These are phyloP conservation scores for Peromyscus attwateri DNA, from an alignment of 2,797 vertebrate genomes.

Conservation along the genomic window DNA sequence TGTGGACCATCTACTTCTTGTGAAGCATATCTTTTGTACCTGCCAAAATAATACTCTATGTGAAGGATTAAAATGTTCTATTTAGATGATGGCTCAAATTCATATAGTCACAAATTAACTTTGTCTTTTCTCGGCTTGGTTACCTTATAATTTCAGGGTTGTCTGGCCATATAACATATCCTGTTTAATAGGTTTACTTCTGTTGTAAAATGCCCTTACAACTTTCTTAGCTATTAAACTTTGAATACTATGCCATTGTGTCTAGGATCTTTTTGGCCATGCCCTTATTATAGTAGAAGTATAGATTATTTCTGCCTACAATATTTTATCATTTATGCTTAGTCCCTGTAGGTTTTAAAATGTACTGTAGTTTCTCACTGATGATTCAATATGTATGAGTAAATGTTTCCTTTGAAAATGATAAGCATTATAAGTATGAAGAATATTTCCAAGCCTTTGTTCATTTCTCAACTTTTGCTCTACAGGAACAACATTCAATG, in stretches of 20 bases:
- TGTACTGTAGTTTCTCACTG: not conserved
- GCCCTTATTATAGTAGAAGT: no score
- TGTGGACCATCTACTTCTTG: not conserved
- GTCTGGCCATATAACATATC: not conserved
- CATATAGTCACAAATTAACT: no score
- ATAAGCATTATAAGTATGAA: not conserved
- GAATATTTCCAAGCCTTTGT: not conserved
- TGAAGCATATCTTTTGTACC: no score
- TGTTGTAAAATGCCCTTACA: no score
- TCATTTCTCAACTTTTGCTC: not conserved
- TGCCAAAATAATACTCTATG: not conserved
- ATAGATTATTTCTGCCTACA: not conserved
- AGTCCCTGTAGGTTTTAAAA: not conserved
- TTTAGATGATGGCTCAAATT: not conserved
- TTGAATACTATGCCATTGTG: no score
- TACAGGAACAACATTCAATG: no score
- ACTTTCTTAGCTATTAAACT: no score
- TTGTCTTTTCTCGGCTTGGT: not conserved
- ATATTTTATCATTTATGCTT: not conserved
- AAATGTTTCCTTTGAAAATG: not conserved
- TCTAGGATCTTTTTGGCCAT: no score
- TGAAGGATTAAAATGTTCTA: not conserved
- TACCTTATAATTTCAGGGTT: not conserved
- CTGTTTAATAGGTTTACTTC: not conserved
- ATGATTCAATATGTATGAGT: not conserved